Evolutionary conservation across 2,888 invertebrate genomes (phyloP).

Genomic region (Achlya flavicornis): DNA sequence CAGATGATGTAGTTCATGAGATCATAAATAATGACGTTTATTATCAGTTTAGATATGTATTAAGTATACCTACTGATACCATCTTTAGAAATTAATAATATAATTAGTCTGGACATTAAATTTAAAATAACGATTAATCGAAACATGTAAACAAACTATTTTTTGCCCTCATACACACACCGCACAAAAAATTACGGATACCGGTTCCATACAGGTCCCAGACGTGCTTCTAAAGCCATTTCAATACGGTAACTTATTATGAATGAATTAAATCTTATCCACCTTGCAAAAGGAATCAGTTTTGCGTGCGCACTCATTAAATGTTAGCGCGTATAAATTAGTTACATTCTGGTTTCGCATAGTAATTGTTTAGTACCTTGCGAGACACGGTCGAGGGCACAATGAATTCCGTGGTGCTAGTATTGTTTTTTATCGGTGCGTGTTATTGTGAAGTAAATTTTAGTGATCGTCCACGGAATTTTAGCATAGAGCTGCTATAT

Average conservation of each 20-base stretch:
- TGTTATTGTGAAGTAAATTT: constrained; percentile 66
- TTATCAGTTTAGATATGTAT: too few species aligned
- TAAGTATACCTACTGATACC: too few species aligned
- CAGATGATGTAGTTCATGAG: too few species aligned
- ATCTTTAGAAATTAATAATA: too few species aligned
- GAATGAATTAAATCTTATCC: constrained; percentile 10
- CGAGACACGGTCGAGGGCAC: constrained; percentile 51
- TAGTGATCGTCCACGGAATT: constrained; percentile 69
- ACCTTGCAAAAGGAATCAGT: constrained; percentile 18
- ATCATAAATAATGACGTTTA: too few species aligned
- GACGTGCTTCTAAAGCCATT: not conserved
- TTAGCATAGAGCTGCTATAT: constrained; percentile 72
- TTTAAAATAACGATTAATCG: not conserved
- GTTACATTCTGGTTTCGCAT: constrained; percentile 56
- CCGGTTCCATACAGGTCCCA: constrained; percentile 24
- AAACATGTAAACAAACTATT: not conserved
- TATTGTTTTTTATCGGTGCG: constrained; percentile 51
- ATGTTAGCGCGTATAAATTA: constrained; percentile 49
- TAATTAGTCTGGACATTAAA: not conserved
- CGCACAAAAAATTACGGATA: constrained; percentile 24
- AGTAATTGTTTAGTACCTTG: constrained; percentile 58
- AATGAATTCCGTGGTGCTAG: constrained; percentile 54
- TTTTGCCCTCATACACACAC: not conserved
- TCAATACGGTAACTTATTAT: not conserved
- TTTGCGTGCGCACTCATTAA: constrained; percentile 17